These are phyloP conservation scores for Holcopasites calliopsidis DNA, from an alignment of 1,140 invertebrate species.

Conservation along the genomic window DNA sequence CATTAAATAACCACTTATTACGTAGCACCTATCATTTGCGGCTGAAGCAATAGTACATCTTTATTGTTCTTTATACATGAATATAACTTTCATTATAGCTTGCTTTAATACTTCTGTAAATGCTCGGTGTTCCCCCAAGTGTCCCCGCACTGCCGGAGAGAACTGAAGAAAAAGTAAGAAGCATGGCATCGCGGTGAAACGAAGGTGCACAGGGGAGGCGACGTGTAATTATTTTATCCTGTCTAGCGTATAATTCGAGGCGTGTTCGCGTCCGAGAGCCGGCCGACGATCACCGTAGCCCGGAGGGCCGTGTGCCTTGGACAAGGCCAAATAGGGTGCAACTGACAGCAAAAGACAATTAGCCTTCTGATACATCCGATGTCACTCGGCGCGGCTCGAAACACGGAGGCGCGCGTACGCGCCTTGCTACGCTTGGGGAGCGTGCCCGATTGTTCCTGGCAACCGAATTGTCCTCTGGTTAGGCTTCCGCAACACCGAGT, in stretches of 20 bases:
- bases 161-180: no score
- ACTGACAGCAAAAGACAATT: conserved; percentile 74
- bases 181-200: neutral
- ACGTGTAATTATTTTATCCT: conserved; percentile 73
- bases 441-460: conserved; percentile 28
- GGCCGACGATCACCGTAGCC: conserved; percentile 48
- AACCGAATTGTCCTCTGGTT: conserved; percentile 11
- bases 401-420: conserved; percentile 28
- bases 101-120: no score
- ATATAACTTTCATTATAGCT: no score
- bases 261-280: conserved; percentile 46
- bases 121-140: no score
- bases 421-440: neutral
- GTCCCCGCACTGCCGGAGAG: no score
- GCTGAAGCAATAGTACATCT: no score
- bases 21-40: no score
- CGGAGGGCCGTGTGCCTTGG: conserved; percentile 68
- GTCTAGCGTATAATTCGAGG: conserved; percentile 71
- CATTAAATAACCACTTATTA: no score
- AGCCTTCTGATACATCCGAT: conserved; percentile 72
- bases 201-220: conserved; percentile 14
- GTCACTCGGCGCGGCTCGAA: conserved; percentile 45
- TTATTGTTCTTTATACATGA: no score
- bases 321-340: conserved; percentile 71
- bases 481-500: neutral